phyloP scores from a whole-genome alignment of 2,797 vertebrate genomes.

The Gobionotothen gibberifrons region DNA sequence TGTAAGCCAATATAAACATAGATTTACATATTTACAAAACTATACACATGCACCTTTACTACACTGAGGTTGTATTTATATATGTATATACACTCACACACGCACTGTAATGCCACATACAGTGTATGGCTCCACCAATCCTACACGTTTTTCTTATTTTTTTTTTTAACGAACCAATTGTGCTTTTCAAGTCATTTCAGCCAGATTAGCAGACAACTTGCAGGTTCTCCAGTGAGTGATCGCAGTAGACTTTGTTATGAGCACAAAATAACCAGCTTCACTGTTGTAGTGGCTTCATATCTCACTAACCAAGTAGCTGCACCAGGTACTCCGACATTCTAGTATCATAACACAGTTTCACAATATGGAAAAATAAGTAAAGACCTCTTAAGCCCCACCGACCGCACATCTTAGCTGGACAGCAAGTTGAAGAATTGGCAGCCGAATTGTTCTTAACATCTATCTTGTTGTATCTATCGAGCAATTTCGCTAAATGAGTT shows the following conservation, averaged over 20 bases:
- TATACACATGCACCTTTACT: slow-evolving; percentile 85
- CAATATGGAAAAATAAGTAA: slow-evolving; percentile 81
- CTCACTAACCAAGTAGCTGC: slow-evolving; percentile 64
- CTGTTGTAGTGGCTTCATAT: slow-evolving; percentile 63
- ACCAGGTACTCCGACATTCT: slow-evolving; percentile 53
- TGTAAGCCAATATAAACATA: slow-evolving; percentile 85
- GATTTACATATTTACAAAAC: slow-evolving; percentile 85
- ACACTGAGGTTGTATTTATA: slow-evolving; percentile 73
- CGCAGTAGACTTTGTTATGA: slow-evolving; percentile 54
- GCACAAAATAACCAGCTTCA: slow-evolving; percentile 50
- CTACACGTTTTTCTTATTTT: slow-evolving; percentile 2
- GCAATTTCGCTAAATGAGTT: background rate
- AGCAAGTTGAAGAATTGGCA: slow-evolving; percentile 1
- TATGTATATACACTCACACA: slow-evolving; percentile 55
- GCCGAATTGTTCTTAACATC: background rate
- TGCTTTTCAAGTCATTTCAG: slow-evolving; percentile 79
- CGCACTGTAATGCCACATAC: slow-evolving; percentile 48
- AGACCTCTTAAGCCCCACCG: slow-evolving; percentile 60
- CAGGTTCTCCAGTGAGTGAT: slow-evolving; percentile 53
- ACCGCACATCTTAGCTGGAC: slow-evolving; percentile 56
- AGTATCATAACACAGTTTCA: slow-evolving; percentile 75
- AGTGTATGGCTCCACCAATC: slow-evolving; percentile 54
- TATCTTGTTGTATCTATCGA: background rate
- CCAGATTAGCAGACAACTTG: slow-evolving; percentile 53
- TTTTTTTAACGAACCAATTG: slow-evolving; percentile 61